phyloP scores from a whole-genome alignment of 2,797 vertebrate genomes.

The Diplodus sargus region DNA sequence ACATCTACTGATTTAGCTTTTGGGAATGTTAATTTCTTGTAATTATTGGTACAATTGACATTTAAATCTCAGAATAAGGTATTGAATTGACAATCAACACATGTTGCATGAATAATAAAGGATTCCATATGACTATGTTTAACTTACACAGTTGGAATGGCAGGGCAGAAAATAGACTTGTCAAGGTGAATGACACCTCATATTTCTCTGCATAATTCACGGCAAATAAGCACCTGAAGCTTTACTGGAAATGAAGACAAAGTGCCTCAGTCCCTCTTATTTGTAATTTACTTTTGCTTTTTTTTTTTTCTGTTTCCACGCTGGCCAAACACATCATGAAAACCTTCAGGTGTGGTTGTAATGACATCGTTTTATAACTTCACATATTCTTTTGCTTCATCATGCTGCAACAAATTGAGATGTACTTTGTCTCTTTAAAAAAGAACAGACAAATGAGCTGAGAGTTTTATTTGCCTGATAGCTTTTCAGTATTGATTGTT shows the following conservation, averaged over 20 bases:
- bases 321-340: slow-evolving; percentile 14
- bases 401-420: slow-evolving; percentile 1
- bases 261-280: slow-evolving; percentile 34
- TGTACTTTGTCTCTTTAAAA: slow-evolving; percentile 4
- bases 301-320: slow-evolving; percentile 37
- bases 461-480: slow-evolving; percentile 11
- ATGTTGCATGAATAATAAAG: slow-evolving; percentile 65
- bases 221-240: slow-evolving; percentile 76
- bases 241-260: slow-evolving; percentile 71
- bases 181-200: slow-evolving; percentile 81
- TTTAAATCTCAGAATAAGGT: slow-evolving; percentile 2
- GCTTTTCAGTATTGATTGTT: slow-evolving; percentile 30
- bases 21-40: neutral
- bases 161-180: slow-evolving; percentile 82
- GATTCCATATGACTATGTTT: slow-evolving; percentile 67
- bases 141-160: slow-evolving; percentile 76
- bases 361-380: slow-evolving; percentile 31
- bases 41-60: slow-evolving; percentile 19
- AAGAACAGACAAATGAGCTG: neutral
- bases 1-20: neutral
- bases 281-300: slow-evolving; percentile 50
- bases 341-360: slow-evolving; percentile 11
- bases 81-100: slow-evolving; percentile 37
- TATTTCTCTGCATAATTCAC: slow-evolving; percentile 79
- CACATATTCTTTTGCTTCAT: slow-evolving; percentile 4